Evolutionary conservation across 2,797 vertebrate genomes (phyloP), one percentile per base, ranked within the genome.

Genomic region (Pempheris klunzingeri): DNA sequence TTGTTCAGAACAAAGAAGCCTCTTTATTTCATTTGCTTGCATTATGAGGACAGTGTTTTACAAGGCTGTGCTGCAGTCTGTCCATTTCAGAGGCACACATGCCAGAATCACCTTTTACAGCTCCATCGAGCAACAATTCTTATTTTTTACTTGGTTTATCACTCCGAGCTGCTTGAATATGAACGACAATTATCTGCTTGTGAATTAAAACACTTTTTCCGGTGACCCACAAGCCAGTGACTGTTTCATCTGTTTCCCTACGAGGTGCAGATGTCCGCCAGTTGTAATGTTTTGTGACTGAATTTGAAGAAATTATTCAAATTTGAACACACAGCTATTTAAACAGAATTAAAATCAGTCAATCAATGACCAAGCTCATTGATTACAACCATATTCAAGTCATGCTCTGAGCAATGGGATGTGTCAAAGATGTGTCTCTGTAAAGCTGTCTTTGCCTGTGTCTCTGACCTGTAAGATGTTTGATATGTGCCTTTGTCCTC

Each of bases 131-230:
- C 84, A 86, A 64, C 74, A 60, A 53, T 81, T 54, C 76, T 2
- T 78, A 34, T 74, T 59, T 73, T 58, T 61, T 77, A 71, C 53
- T 77, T 80, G 49, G 38, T 83, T 80, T 77, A 53, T 91, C 77
- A 77, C 84, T 82, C 85, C 92, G 93, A 92, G 90, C 80, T 90
- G 89, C 94, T 95, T 95, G 92, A 95, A 95, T 94, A 92, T 93
- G 81, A 62, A 58, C 36, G 77, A 34, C 41, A 39, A 64, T 80
- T 65, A 53, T 72, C 47, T 82, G 74, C 72, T 85, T 59, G 65
- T 75, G 46, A 71, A 58, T 80, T 58, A 6, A 81, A 77, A 66
- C 43, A 41, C 22, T 44, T 20, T 52, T 10, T 36, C 9, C 18
- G 2, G 5, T 62, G 34, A 53, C 28, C 43, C 28, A 46, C 30